Evolutionary conservation across 2,888 invertebrate species (phyloP).

Genomic region (Nymphalis urticae): DNA sequence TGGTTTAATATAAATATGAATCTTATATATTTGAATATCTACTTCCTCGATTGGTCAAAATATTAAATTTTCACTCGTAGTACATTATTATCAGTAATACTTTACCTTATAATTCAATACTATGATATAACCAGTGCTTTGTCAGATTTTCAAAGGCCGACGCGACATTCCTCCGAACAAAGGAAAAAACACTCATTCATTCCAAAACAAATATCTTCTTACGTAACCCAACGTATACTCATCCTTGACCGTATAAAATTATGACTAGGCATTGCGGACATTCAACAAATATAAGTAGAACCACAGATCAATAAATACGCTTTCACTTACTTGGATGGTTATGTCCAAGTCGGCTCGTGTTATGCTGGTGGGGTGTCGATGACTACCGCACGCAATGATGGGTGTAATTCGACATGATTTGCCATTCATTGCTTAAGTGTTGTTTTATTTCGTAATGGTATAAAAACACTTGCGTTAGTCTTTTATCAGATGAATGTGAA

Average conservation of each 20-base stretch:
- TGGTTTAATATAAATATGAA: too few species aligned
- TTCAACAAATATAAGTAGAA: constrained; percentile 22
- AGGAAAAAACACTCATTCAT: constrained; percentile 32
- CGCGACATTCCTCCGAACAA: constrained; percentile 27
- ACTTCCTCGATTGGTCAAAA: too few species aligned
- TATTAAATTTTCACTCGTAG: neutral
- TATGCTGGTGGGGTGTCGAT: constrained; percentile 30
- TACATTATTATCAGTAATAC: constrained; percentile 9
- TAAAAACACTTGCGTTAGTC: constrained; percentile 18
- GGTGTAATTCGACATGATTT: constrained; percentile 42
- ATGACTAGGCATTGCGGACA: constrained; percentile 29
- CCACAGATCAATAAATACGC: constrained; percentile 5
- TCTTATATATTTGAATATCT: too few species aligned
- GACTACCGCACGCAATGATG: constrained; percentile 37
- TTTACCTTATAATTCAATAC: constrained; percentile 3
- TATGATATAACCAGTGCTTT: constrained; percentile 28
- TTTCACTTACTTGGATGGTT: neutral
- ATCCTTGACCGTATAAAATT: constrained; percentile 70
- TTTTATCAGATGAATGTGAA: constrained; percentile 12
- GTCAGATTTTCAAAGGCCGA: constrained; percentile 11
- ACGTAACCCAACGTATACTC: constrained; percentile 46
- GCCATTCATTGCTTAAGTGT: constrained; percentile 36
- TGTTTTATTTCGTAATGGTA: constrained; percentile 34
- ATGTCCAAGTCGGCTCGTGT: constrained; percentile 9
- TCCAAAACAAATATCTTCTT: constrained; percentile 40